phyloP scores from a whole-genome alignment of 2,797 vertebrate genomes.

The Chaenodraco wilsoni region DNA sequence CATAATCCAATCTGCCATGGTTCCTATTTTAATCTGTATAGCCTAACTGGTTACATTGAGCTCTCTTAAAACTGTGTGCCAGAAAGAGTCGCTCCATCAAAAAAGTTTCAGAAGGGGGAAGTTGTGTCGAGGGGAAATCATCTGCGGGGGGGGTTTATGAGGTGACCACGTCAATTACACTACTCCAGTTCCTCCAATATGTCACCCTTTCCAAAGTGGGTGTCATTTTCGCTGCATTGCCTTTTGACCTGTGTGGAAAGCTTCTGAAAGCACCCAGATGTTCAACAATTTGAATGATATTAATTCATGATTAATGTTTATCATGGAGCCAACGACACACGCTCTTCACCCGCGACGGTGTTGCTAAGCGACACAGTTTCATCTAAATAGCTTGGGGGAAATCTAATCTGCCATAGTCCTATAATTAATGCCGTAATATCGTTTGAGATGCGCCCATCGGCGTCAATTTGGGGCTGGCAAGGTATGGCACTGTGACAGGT shows the following conservation, averaged over 20 bases:
- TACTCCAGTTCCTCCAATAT: constrained; percentile 22
- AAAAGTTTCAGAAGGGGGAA: constrained; percentile 55
- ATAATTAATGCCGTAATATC: constrained; percentile 72
- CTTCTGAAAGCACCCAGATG: constrained; percentile 38
- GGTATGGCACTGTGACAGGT: constrained; percentile 61
- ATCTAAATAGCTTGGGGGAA: constrained; percentile 59
- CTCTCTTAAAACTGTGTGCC: constrained; percentile 66
- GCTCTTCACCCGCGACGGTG: constrained; percentile 54
- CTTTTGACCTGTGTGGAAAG: constrained; percentile 34
- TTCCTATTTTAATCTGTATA: constrained; percentile 78
- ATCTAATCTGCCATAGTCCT: constrained; percentile 71
- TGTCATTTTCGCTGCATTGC: constrained; percentile 34
- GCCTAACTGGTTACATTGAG: constrained; percentile 55
- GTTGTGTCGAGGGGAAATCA: constrained; percentile 35
- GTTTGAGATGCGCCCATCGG: constrained; percentile 67
- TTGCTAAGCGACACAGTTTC: constrained; percentile 75
- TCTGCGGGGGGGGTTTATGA: constrained; percentile 53
- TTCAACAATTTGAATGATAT: constrained; percentile 58
- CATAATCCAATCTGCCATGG: constrained; percentile 79
- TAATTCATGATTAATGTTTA: constrained; percentile 68
- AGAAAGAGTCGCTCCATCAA: constrained; percentile 54
- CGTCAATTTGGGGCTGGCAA: constrained; percentile 50
- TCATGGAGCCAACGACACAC: constrained; percentile 43
- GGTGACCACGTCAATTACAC: constrained; percentile 53
- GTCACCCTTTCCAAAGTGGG: constrained; percentile 56